Base-by-base conservation (phyloP, 2,888 invertebrate species). In the Pachliopta kotzebuea region DNA sequence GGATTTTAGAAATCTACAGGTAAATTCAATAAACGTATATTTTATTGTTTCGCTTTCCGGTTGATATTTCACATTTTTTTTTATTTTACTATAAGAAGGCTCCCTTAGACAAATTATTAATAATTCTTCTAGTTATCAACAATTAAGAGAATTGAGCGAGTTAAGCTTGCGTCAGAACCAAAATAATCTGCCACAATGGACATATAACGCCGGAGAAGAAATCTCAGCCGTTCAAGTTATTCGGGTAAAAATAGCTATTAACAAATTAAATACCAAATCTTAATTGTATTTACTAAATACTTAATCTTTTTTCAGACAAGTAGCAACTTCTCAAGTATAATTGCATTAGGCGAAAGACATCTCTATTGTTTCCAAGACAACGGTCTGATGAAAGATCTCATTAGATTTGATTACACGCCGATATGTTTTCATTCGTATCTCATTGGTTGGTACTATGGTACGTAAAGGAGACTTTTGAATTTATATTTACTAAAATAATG, bases 1-100 rank as follows among this genome's bases (percentile, higher is more conserved):
- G 98, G 96, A 92, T 94, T 66, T 86, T 99, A 67, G 96, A 98
- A 85, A 95, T 96, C 79, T 98, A 95, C 88, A 97, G 95, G 97
- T 97, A 85, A 79, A 85, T 76, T 57, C 21, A 14, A 60, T 14
- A 23, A 21, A 7, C 52, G 31, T 52, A 24, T 60, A 7, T 31
- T 21, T 29, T n/a, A n/a, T n/a, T n/a, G n/a, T n/a, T n/a, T n/a
- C n/a, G n/a, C n/a, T n/a, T n/a, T n/a, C n/a, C n/a, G n/a, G n/a
- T n/a, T n/a, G n/a, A n/a, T n/a, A n/a, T n/a, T n/a, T 59, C 26
- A 37, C 53, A 29, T 62, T 60, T 11, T 3, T 26, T 49, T 17
- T 42, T 2, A 42, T 3, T 17, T 42, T 18, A 7, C 42, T 42
- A 42, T 42, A 42, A 42, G 9, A 42, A 7, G 17, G n/a, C n/a